phyloP scores from a whole-genome alignment of 1,140 invertebrate species.

The Lycorma delicatula region DNA sequence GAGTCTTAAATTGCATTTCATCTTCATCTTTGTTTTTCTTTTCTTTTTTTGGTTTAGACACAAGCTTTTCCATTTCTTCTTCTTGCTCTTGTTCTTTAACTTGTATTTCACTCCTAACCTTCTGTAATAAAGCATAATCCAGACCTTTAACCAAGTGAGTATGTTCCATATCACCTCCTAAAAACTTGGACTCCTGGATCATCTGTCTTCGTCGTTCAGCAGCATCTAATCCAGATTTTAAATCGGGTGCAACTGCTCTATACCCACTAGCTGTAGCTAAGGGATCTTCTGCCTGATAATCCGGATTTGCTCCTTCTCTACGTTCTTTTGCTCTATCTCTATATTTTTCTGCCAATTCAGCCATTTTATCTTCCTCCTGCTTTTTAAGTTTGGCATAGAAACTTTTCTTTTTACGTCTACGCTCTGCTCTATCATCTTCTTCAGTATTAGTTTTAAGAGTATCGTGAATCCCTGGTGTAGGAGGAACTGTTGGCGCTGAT shows the following conservation, averaged over 20 bases:
- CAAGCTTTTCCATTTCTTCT: slow-evolving; percentile 67
- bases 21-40: slow-evolving; percentile 50
- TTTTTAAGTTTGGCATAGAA: slow-evolving; percentile 93
- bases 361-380: slow-evolving; percentile 91
- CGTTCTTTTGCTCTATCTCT: slow-evolving; percentile 89
- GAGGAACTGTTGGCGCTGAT: slow-evolving; percentile 34
- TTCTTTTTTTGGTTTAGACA: slow-evolving; percentile 46
- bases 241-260: slow-evolving; percentile 87
- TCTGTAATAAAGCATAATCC: slow-evolving; percentile 98
- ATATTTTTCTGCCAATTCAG: slow-evolving; percentile 91
- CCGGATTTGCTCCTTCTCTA: slow-evolving; percentile 75
- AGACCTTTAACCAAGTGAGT: slow-evolving; percentile 99
- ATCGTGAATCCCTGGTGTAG: slow-evolving; percentile 15
- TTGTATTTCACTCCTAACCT: slow-evolving; percentile 79
- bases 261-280: slow-evolving; percentile 85
- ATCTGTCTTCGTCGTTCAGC: slow-evolving; percentile 91
- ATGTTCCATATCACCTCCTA: slow-evolving; percentile 99
- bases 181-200: slow-evolving; percentile 99
- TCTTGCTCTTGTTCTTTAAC: slow-evolving; percentile 76
- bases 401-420: slow-evolving; percentile 74
- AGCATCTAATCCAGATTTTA: slow-evolving; percentile 86
- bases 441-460: slow-evolving; percentile 8
- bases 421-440: slow-evolving; percentile 54
- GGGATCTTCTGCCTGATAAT: slow-evolving; percentile 73
- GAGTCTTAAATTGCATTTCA: slow-evolving; percentile 71